Base-by-base conservation (phyloP, 1,140 invertebrate genomes). In the Drosophila bocqueti region DNA sequence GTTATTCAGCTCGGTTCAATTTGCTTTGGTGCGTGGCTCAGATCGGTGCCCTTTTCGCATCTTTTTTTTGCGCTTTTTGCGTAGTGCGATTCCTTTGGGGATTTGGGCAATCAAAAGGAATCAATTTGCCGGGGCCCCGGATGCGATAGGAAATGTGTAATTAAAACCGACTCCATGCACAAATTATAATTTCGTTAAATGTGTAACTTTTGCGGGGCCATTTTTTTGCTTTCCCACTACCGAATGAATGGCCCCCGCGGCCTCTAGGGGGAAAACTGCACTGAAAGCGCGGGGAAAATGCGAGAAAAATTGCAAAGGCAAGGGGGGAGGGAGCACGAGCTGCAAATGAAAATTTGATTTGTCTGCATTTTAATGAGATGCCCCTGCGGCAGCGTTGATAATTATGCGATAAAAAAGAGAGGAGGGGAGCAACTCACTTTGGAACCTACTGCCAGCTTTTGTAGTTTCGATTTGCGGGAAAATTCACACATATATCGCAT, bases 351-450 rank as follows among this genome's bases (percentile, higher is more conserved):
- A 78, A 85, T 81, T 85, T 85, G 83, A 85, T 85, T 79, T 77
- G 75, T 77, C 67, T 83, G 83, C 76, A 87, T 87, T 86, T 86
- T 87, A 86, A 86, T 86, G 83, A 83, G 83, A 42, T 52, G 66
- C 40, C 58, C 75, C 84, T 57, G 62, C 75, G 74, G 83, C 65
- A 34, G 63, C 71, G 62, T 73, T 57, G 71, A 87, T 83, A 86
- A 87, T 87, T 83, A 87, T 71, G 66, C 50, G 75, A 45, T 55
- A 55, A 77, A 34, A 21, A 34, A 34, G 3, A 49, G 7, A 1
- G 11, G 3, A 16, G 8, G 16, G 21, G 9, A 10, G 18, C 31
- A 10, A 34, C 34, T 36, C 34, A 36, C 10, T 36, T 36, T 36
- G 34, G 2, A 6, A 7, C 5, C 54, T 16, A 40, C 50, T 24